Evolutionary conservation across 2,797 vertebrate genomes (phyloP).

Genomic region (Poecilia picta): DNA sequence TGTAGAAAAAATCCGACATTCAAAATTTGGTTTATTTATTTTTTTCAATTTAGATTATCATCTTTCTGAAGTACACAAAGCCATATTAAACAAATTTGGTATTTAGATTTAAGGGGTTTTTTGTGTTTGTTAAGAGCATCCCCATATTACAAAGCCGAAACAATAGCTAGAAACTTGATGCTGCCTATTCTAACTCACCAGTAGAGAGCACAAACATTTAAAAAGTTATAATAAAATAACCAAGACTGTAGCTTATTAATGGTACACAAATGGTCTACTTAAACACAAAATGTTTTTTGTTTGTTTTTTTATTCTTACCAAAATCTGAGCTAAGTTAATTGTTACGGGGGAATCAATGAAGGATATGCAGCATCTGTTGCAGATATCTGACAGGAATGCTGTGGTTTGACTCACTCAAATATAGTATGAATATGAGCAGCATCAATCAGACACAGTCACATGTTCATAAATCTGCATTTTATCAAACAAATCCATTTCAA

Average conservation of each 20-base stretch:
- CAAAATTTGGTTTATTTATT: neutral
- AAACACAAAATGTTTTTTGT: neutral
- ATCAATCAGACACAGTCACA: neutral
- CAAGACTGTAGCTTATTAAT: neutral
- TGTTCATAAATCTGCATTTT: neutral
- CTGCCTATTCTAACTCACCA: neutral
- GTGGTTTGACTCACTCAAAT: neutral
- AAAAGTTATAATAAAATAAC: neutral
- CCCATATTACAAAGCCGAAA: neutral
- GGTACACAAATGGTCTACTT: neutral
- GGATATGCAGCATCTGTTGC: neutral
- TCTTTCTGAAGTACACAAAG: neutral
- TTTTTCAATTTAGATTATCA: neutral
- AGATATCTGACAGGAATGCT: neutral
- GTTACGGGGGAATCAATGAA: neutral
- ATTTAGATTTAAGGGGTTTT: neutral
- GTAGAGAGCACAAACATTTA: neutral
- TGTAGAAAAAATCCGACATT: neutral
- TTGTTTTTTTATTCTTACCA: neutral
- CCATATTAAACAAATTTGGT: neutral
- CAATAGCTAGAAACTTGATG: neutral
- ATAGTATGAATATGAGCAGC: neutral
- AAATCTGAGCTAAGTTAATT: neutral
- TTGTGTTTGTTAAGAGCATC: neutral
- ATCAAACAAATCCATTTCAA: neutral